These are phyloP conservation scores for Cryptocephalus primarius DNA, from an alignment of 2,888 invertebrate genomes.

Conservation along the genomic window DNA sequence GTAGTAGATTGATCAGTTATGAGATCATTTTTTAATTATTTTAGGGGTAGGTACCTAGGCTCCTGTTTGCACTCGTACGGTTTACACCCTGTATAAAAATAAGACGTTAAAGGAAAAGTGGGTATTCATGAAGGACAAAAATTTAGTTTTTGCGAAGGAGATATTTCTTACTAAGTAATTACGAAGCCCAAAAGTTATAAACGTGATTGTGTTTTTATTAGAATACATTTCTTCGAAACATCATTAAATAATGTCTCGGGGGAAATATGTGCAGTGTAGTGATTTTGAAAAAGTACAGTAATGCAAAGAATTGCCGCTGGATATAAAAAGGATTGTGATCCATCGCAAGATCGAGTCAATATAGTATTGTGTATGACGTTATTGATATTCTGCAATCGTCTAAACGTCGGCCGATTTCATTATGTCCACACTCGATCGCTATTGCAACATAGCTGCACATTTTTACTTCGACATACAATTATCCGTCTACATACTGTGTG, in stretches of 20 bases:
- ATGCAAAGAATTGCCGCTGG: slow-evolving; percentile 14
- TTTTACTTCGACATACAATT: slow-evolving; percentile 27
- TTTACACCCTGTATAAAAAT: too few relatives aligned
- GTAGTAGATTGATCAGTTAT: too few relatives aligned
- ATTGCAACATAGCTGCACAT: slow-evolving; percentile 24
- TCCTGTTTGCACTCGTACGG: too few relatives aligned
- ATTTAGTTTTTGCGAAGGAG: too few relatives aligned
- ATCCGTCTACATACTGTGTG: slow-evolving; percentile 24
- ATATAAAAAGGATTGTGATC: slow-evolving; percentile 18
- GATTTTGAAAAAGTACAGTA: slow-evolving; percentile 12
- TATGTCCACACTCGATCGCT: not conserved
- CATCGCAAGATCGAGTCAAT: slow-evolving; percentile 11
- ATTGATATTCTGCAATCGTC: slow-evolving; percentile 8
- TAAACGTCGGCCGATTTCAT: not conserved
- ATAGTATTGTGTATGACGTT: slow-evolving; percentile 19
- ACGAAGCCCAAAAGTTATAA: too few relatives aligned
- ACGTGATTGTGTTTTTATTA: too few relatives aligned
- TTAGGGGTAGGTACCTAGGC: too few relatives aligned
- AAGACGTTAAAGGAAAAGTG: too few relatives aligned
- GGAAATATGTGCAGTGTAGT: slow-evolving; percentile 7
- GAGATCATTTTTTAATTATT: too few relatives aligned
- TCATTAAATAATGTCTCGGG: slow-evolving; percentile 7
- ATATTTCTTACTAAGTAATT: too few relatives aligned
- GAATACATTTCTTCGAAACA: too few relatives aligned
- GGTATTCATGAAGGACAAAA: too few relatives aligned